These are phyloP conservation scores for Tachysurus vachellii DNA, from an alignment of 2,113 vertebrate species.

Conservation along the genomic window DNA sequence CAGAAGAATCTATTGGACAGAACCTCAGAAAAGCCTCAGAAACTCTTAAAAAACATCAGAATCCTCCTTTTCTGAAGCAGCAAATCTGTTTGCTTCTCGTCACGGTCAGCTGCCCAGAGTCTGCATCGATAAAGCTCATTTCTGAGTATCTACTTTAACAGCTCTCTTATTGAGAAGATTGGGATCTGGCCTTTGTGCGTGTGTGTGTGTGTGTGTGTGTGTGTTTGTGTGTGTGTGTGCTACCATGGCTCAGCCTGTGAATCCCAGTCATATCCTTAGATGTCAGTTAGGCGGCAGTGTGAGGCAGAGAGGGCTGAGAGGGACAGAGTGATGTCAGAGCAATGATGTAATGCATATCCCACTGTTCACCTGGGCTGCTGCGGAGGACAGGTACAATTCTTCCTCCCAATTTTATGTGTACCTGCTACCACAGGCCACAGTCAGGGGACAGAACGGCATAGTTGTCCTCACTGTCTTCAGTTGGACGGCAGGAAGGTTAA, in stretches of 20 bases:
- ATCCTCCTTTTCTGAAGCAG: neutral
- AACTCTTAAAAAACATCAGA: neutral
- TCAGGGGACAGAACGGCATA: neutral
- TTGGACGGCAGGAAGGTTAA: neutral
- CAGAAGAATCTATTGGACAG: neutral
- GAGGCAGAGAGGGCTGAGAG: slow-evolving; percentile 39
- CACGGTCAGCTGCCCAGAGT: slow-evolving; percentile 17
- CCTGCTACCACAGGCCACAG: slow-evolving; percentile 14
- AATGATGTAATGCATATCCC: slow-evolving; percentile 57
- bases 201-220: slow-evolving; percentile 1
- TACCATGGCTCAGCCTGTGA: slow-evolving; percentile 31
- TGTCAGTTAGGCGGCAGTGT: slow-evolving; percentile 50
- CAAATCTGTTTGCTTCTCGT: neutral
- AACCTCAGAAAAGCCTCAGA: slow-evolving; percentile 7
- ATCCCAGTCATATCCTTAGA: slow-evolving; percentile 47
- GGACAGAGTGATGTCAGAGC: slow-evolving; percentile 32
- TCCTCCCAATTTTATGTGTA: neutral
- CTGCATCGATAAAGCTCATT: slow-evolving; percentile 32
- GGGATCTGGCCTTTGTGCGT: slow-evolving; percentile 38
- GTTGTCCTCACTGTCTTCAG: neutral
- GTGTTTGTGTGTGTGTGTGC: neutral
- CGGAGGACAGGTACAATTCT: slow-evolving; percentile 53
- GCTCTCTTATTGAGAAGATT: slow-evolving; percentile 43
- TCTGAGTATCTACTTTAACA: slow-evolving; percentile 35
- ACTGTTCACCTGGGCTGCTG: slow-evolving; percentile 54